Conservation (phyloP, 2,797 vertebrate species). For the Acanthis flammea region DNA sequence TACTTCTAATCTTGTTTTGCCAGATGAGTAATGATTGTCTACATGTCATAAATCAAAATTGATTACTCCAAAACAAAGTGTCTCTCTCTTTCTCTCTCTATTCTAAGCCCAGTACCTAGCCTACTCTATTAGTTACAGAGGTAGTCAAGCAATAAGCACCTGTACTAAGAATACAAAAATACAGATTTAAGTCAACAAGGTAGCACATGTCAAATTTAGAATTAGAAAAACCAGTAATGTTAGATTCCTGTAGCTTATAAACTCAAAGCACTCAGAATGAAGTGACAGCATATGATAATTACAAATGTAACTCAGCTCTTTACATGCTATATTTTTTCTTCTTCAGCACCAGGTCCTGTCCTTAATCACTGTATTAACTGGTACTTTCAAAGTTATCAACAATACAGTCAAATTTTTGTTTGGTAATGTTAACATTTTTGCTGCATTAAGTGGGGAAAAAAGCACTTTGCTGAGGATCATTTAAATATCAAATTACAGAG, state of each 20-base stretch:
- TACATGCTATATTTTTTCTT: not conserved
- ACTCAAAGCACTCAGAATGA: not conserved
- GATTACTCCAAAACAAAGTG: not conserved
- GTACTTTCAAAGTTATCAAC: not conserved
- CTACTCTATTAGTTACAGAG: not conserved
- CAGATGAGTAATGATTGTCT: not conserved
- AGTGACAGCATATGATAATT: not conserved
- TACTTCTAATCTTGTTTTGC: not conserved
- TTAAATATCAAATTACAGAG: not conserved
- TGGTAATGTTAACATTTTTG: not conserved
- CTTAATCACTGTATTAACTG: not conserved
- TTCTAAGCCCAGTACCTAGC: not conserved
- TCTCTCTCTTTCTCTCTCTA: not conserved
- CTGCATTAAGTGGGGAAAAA: not conserved
- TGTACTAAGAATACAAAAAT: not conserved
- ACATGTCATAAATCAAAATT: not conserved
- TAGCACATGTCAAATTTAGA: not conserved
- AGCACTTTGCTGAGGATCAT: not conserved
- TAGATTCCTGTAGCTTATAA: not conserved
- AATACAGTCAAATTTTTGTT: not conserved
- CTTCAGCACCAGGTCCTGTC: not conserved
- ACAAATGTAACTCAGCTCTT: not conserved
- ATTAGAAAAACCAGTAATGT: not conserved
- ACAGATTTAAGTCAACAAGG: not conserved
- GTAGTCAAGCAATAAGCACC: not conserved